Base-by-base conservation (phyloP, 2,113 vertebrate species). In the Pachyramphus minor region DNA sequence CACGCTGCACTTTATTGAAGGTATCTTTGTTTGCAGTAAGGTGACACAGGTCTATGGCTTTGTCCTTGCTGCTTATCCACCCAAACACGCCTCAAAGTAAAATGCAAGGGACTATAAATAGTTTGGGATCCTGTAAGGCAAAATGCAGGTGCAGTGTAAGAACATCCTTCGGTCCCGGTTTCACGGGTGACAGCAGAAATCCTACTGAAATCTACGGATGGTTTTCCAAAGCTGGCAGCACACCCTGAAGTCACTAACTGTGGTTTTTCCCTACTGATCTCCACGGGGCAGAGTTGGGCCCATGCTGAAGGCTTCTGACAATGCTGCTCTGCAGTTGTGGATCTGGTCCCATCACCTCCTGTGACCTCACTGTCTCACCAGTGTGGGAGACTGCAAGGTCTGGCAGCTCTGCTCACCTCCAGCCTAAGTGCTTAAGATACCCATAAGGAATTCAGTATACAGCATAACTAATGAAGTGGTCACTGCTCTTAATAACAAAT, bases 61-160 rank as follows among this genome's bases (percentile, higher is more conserved):
- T 89, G 80, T 94, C 89, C 69, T 75, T 58, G 76, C 86, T 90
- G 55, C 47, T 84, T 93, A 92, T 67, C 73, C 93, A 68, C 93
- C 89, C 87, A 37, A 92, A 89, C 91, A 94, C 80, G 68, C 87
- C 93, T 95, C 69, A 75, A 60, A 95, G 66, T 77, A 41, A 58
- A 93, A 56, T 0, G 0, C 67, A 16, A 76, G 82, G 9, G 63
- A 6, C 87, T 94, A 60, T 87, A 90, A 95, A 93, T 92, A 92
- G 73, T 56, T 84, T 52, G 76, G 49, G 86, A 68, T 93, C 91
- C 77, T 84, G 74, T 28, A 44, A 75, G 86, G 50, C 39, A 35
- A 84, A 95, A 55, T n/a, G 5, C 23, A 22, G 50, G 28, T 55
- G 47, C 44, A 47, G 47, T 0, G 1, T 75, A 66, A 74, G 78